phyloP scores from a whole-genome alignment of 2,113 vertebrate genomes.

The Pachyramphus minor region DNA sequence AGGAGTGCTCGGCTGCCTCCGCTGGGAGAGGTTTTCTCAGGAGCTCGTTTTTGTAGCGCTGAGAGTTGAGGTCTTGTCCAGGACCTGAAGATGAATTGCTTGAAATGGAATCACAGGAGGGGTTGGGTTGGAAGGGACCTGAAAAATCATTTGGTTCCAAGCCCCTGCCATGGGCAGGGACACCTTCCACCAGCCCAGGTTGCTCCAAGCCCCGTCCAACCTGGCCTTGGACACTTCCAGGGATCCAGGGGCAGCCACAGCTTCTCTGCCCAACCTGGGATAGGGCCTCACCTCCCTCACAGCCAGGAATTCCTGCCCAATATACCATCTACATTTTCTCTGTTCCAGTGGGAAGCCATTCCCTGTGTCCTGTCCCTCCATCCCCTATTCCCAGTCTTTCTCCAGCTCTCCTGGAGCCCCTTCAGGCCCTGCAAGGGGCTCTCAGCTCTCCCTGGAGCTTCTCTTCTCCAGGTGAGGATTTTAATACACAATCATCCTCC shows the following conservation, averaged over 20 bases:
- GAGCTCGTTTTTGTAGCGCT: neutral
- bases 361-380: too few species aligned
- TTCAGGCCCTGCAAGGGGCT: too few species aligned
- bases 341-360: too few species aligned
- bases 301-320: too few species aligned
- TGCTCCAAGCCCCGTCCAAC: neutral
- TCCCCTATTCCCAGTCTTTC: too few species aligned
- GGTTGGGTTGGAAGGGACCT: neutral
- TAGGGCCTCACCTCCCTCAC: too few species aligned
- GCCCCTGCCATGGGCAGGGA: neutral
- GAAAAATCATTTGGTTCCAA: neutral
- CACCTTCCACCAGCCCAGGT: neutral
- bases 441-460: too few species aligned
- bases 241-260: too few species aligned
- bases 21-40: neutral
- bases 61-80: neutral
- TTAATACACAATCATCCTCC: neutral
- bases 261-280: fast-evolving
- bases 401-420: too few species aligned
- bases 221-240: neutral
- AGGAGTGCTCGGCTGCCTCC: neutral
- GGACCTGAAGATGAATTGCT: neutral
- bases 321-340: too few species aligned
- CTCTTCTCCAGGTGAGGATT: neutral
- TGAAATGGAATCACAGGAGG: neutral